A percentile compares a stretch with the other conserved stretches of the same genome.
phyloP scores from a whole-genome alignment of 2,888 invertebrate genomes.

The Mesorhabditis sp. region DNA sequence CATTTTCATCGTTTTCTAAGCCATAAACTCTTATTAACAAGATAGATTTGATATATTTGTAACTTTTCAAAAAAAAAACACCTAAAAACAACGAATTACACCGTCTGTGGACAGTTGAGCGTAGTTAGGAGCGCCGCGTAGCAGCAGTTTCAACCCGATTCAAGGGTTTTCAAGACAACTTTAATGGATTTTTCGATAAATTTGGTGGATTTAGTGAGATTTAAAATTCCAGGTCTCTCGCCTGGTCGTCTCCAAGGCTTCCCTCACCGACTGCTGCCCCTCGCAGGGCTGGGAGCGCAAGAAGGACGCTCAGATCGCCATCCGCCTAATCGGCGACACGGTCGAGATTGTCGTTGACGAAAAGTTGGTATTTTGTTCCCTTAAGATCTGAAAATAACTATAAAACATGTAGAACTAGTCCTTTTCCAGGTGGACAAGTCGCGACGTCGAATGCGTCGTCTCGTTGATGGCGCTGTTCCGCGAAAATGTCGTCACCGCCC shows the following conservation, averaged over 20 bases:
- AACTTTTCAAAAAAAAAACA: no score
- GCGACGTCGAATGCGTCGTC: constrained; percentile 41
- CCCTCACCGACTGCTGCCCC: constrained; percentile 12
- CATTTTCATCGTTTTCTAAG: no score
- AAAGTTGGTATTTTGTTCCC: constrained; percentile 16
- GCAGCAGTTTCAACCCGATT: no score
- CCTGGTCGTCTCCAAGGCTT: constrained; percentile 28
- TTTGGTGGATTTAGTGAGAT: background rate
- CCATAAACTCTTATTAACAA: no score
- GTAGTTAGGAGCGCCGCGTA: no score
- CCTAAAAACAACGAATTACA: no score
- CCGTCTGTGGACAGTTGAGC: no score
- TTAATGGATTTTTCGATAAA: no score
- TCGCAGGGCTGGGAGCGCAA: constrained; percentile 18
- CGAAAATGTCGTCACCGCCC: constrained; percentile 21
- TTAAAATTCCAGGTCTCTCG: constrained; percentile 17
- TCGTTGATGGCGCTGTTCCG: constrained; percentile 42
- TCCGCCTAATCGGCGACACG: constrained; percentile 20
- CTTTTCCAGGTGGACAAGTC: constrained; percentile 38
- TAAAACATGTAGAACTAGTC: background rate
- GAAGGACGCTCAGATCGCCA: constrained; percentile 25
- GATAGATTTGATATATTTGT: no score
- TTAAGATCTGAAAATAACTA: background rate
- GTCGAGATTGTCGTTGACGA: constrained; percentile 33
- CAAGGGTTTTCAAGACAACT: background rate